Evolutionary conservation across 2,113 vertebrate genomes (phyloP), one percentile per base, ranked within the genome.

Genomic region (Vulpes vulpes): DNA sequence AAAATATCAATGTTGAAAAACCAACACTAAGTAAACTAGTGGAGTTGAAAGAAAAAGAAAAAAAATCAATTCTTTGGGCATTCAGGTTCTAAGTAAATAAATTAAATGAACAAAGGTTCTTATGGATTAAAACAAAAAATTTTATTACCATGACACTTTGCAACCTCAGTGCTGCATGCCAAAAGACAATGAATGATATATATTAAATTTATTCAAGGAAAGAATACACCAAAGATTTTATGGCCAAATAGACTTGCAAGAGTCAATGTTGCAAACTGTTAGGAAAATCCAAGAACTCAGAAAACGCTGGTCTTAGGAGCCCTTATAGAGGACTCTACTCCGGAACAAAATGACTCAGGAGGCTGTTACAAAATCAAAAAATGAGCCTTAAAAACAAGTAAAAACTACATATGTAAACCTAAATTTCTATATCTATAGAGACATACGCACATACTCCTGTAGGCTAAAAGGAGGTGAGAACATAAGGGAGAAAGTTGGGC

Each of bases 181-280:
- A 90, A 78, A 81, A 81, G 38, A 55, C 25, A 78, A 67, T 35
- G 27, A 25, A 17, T 11, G 25, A 55, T 11, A 65, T 65, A 51
- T 22, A 65, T 49, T 49, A 84, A 76, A 30, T 49, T 67, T n/a
- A 67, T 51, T 49, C 73, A 35, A 49, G 51, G 35, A 49, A 78
- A 84, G 74, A 83, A 90, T 57, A 83, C 57, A 51, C n/a, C 80
- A 91, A 84, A 59, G 69, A 89, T 27, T 76, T 57, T 73, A 73
- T 16, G 55, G 65, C 53, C 53, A 82, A 81, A 59, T 8, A 80
- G 30, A 35, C 30, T 38, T 69, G 16, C 57, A 89, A 82, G 57
- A 55, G 64, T 55, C 62, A 43, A 74, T 83, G 60, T 8, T 73
- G 38, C 25, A 62, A 83, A 74, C 53, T 65, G 64, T 38, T 20